A percentile compares a stretch with the other conserved stretches of the same genome.
Conservation (phyloP, 2,113 vertebrate species). For the Panurus biarmicus region DNA sequence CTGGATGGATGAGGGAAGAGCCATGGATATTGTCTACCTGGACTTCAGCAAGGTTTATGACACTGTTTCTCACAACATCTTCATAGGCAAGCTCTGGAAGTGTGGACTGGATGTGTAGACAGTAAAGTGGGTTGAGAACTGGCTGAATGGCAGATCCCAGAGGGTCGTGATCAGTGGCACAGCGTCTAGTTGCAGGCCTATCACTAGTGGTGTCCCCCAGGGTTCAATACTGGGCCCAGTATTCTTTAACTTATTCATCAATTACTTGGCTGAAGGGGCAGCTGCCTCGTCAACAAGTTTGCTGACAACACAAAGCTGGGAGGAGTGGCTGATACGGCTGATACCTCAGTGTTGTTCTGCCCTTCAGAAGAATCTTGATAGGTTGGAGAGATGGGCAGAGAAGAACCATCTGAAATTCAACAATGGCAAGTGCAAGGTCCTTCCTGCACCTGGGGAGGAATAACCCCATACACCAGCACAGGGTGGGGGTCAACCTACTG, state of each 20-base stretch:
- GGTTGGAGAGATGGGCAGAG: not conserved
- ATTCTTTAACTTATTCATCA: not conserved
- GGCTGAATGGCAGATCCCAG: too few species aligned
- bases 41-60: not conserved
- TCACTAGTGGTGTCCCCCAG: not conserved
- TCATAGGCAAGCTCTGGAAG: not conserved
- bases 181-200: not conserved
- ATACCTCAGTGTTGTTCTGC: not conserved
- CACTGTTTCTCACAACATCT: not conserved
- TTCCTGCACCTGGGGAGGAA: not conserved
- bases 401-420: not conserved
- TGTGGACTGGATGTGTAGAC: not conserved
- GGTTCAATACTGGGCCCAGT: not conserved
- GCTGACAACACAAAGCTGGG: not conserved
- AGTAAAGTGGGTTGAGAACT: not conserved
- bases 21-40: not conserved
- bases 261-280: not conserved
- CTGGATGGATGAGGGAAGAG: too few species aligned
- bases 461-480: not conserved
- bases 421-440: not conserved
- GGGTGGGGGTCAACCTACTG: not conserved
- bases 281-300: not conserved
- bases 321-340: not conserved
- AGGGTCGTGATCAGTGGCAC: not conserved
- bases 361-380: not conserved